These are phyloP conservation scores for Sebastes ruberrimus DNA, from an alignment of 2,797 vertebrate genomes.

Conservation along the genomic window DNA sequence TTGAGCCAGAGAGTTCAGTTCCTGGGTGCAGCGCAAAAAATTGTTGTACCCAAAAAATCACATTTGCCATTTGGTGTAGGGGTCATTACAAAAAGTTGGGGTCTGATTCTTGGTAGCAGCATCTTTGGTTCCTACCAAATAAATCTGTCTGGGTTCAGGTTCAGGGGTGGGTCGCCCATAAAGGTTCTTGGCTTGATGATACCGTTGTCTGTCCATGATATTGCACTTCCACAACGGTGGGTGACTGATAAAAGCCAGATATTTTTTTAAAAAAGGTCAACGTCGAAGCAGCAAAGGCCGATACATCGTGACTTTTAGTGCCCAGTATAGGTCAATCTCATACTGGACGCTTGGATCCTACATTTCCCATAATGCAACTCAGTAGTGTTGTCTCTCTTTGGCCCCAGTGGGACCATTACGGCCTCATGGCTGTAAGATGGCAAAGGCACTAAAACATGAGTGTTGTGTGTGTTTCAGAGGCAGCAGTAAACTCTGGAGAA, in stretches of 20 bases:
- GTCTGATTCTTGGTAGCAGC: too few species aligned
- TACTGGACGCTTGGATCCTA: background rate
- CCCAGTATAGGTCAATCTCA: background rate
- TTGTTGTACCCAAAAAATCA: too few species aligned
- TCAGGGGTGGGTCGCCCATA: background rate
- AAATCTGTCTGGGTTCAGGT: too few species aligned
- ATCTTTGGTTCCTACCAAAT: too few species aligned
- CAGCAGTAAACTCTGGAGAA: conserved; percentile 94
- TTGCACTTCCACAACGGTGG: background rate
- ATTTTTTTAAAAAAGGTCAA: background rate
- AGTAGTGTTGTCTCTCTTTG: background rate
- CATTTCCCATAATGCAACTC: background rate
- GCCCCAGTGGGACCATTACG: too few species aligned
- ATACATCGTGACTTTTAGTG: background rate
- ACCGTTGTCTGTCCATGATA: background rate
- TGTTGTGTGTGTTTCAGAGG: conserved; percentile 81
- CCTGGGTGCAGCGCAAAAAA: background rate
- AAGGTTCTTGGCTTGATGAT: background rate
- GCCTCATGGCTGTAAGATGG: background rate
- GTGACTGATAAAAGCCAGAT: background rate
- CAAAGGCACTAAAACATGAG: background rate
- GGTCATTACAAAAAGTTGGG: too few species aligned
- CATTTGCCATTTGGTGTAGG: too few species aligned
- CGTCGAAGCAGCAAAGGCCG: background rate
- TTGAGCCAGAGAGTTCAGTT: background rate